Conservation (phyloP, 2,797 vertebrate genomes). For the Xyrichtys novacula region DNA sequence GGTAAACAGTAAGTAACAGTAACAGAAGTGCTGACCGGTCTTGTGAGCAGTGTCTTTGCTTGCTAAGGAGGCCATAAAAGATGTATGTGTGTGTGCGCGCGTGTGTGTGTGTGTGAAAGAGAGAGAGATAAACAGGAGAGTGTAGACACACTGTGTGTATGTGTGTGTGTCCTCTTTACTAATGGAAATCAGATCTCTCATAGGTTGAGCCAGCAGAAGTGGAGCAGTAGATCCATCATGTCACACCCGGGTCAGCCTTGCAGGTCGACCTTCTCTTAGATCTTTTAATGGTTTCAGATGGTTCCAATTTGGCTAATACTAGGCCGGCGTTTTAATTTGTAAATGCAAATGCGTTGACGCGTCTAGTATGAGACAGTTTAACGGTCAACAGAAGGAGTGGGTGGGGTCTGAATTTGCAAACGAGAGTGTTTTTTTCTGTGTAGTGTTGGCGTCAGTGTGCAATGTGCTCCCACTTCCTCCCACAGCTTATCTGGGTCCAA, state of each 20-base stretch:
- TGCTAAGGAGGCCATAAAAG: constrained; percentile 45
- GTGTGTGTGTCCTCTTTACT: constrained; percentile 57
- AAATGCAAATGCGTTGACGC: constrained; percentile 18
- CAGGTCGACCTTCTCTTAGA: constrained; percentile 31
- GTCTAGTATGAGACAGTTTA: constrained; percentile 19
- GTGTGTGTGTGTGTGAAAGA: constrained; percentile 25
- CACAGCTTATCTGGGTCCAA: not conserved
- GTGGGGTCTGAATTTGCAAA: constrained; percentile 4
- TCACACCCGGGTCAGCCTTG: constrained; percentile 44
- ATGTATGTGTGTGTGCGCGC: constrained; percentile 20
- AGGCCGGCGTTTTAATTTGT: constrained; percentile 41
- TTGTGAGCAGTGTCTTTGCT: constrained; percentile 29
- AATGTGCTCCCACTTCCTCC: not conserved
- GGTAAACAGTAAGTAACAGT: too few relatives aligned
- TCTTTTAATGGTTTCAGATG: constrained; percentile 41
- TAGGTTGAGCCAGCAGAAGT: constrained; percentile 80
- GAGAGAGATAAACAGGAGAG: not conserved
- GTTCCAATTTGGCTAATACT: constrained; percentile 36
- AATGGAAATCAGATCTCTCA: constrained; percentile 76
- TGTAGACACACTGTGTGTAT: constrained; percentile 20
- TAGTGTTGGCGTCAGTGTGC: not conserved
- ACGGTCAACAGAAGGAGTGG: not conserved
- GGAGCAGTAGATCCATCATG: constrained; percentile 75
- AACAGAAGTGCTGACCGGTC: constrained; percentile 52
- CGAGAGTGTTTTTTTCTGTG: constrained; percentile 10